Conservation (phyloP, 2,797 vertebrate species). For the Huso huso region DNA sequence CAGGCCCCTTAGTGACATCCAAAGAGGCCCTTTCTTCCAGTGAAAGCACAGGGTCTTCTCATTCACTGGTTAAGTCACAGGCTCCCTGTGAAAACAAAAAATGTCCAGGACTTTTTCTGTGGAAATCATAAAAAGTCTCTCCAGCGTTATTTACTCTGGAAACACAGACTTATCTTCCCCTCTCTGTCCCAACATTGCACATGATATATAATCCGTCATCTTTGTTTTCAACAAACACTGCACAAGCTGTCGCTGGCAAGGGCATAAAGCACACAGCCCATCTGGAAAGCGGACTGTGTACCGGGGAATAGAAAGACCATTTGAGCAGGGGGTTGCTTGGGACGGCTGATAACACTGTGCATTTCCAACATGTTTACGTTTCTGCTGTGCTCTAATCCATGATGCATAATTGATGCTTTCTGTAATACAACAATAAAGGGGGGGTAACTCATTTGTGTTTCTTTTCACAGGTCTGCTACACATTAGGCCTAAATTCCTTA, state of each 20-base stretch:
- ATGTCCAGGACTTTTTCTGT: constrained; percentile 5
- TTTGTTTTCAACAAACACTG: constrained; percentile 83
- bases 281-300: constrained; percentile 75
- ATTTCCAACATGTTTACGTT: constrained; percentile 29
- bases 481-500: no score
- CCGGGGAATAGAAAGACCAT: constrained; percentile 57
- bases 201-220: constrained; percentile 84
- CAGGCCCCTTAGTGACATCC: not conserved
- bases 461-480: no score
- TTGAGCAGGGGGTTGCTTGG: constrained; percentile 43
- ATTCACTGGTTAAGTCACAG: not conserved
- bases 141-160: constrained; percentile 37
- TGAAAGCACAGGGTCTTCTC: not conserved
- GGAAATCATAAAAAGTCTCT: constrained; percentile 22
- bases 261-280: constrained; percentile 64
- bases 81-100: constrained; percentile 4
- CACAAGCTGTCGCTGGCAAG: constrained; percentile 80
- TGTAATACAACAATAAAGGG: constrained; percentile 4
- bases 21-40: not conserved
- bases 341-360: constrained; percentile 34
- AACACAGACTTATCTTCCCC: constrained; percentile 33
- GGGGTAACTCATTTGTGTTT: no score
- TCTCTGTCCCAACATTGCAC: constrained; percentile 46
- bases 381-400: constrained; percentile 26
- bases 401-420: constrained; percentile 38